Conservation (phyloP, 2,888 invertebrate species). For the Macrophya annulata region DNA sequence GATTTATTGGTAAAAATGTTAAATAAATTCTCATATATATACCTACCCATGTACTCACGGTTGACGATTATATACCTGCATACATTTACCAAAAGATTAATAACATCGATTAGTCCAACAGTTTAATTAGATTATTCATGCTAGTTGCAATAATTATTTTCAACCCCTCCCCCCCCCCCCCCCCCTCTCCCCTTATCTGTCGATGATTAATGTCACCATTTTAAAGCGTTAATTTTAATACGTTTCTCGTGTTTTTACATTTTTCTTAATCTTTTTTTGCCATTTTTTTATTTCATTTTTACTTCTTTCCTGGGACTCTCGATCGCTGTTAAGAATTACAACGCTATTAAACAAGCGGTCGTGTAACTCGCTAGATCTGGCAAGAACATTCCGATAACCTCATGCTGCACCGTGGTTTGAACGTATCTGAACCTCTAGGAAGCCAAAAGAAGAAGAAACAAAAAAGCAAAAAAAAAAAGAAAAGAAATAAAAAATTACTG, state of each 20-base stretch:
- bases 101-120: not conserved
- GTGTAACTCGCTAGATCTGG: conserved; percentile 45
- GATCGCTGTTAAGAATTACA: conserved; percentile 27
- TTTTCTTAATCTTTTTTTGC: not conserved
- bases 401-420: not conserved
- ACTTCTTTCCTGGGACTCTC: not conserved
- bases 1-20: not conserved
- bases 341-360: conserved; percentile 27
- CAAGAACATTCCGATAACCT: conserved; percentile 35
- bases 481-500: not conserved
- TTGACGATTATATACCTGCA: not conserved
- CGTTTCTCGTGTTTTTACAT: not conserved
- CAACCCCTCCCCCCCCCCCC: not conserved
- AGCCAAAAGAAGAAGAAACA: not conserved
- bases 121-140: conserved; percentile 39
- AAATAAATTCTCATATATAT: not conserved
- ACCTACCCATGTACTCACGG: not conserved
- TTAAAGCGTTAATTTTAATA: not conserved
- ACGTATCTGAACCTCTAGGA: not conserved
- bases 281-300: not conserved
- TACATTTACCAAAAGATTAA: not conserved
- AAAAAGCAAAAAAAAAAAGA: not conserved
- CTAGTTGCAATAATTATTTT: conserved; percentile 31
- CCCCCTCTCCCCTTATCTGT: too few relatives aligned
- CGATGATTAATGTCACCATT: conserved; percentile 24